Base-by-base conservation (phyloP, 2,113 vertebrate species). In the Proteles cristata region DNA sequence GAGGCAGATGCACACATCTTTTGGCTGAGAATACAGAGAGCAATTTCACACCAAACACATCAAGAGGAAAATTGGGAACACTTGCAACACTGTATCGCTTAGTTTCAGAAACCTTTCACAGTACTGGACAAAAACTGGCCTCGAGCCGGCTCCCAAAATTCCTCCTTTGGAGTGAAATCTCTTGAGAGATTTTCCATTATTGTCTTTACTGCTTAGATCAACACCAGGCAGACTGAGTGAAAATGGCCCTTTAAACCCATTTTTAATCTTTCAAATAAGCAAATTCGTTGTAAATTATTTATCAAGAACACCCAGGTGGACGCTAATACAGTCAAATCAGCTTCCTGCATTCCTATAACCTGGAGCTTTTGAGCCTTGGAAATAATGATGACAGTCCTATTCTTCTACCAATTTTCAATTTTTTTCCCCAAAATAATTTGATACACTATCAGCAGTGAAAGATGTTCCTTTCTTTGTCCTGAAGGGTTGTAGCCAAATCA, bases 271-370 rank as follows among this genome's bases (percentile, higher is more conserved):
- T 96, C 83, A 97, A 98, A 98, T 55, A 79, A 97, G 96, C 39
- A 87, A 61, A 96, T 97, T 97, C 97, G 77, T 95, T 97, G 77
- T 96, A 90, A 98, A 98, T 98, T 98, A 98, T 88, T 88, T 98
- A 98, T 89, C 96, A 96, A 98, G 84, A 96, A 97, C 84, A 96
- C 86, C 86, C 91, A 98, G 63, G 94, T 96, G 66, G 84, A 63
- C 76, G 31, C 76, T 94, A 96, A 97, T 95, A 84, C n/a, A 94
- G 82, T 83, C 89, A 31, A 94, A 97, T 76, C 92, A 97, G 90
- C 96, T 79, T 73, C 79, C 94, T 90, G 74, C 82, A 61, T 96
- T 96, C 43, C 43, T 17, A 2, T 63, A 96, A 97, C 0, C 0
- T 39, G 77, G 79, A 96, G 14, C 68, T 93, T 80, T 68, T 35